Conservation (phyloP, 2,888 invertebrate species). For the Pyrrhosoma nymphula region DNA sequence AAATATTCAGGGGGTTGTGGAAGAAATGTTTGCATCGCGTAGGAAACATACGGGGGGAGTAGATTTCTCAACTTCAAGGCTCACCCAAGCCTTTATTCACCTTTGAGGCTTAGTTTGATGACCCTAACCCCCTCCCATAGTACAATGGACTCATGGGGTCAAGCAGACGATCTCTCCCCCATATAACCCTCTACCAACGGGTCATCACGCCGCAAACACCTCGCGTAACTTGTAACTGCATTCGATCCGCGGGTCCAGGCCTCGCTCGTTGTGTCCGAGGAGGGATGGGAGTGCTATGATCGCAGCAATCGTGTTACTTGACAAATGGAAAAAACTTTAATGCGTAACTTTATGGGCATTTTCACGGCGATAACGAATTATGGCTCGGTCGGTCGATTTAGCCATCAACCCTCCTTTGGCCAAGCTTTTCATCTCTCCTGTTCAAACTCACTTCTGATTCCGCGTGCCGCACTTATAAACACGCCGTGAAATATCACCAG, state of each 20-base stretch:
- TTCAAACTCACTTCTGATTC: not conserved
- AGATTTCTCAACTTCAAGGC: not conserved
- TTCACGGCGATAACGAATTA: constrained; percentile 39
- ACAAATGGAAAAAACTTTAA: not conserved
- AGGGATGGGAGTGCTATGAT: not conserved
- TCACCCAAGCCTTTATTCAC: not conserved
- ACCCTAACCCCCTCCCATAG: not conserved
- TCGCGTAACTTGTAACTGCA: not conserved
- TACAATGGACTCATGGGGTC: not conserved
- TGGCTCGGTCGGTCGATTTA: not conserved
- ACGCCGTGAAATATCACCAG: not conserved
- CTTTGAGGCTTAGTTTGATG: not conserved
- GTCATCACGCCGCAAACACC: not conserved
- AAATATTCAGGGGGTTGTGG: not conserved
- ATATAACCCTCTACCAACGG: not conserved
- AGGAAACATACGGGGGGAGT: not conserved
- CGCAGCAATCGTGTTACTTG: not conserved
- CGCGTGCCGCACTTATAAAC: too few species aligned
- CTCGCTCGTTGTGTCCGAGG: not conserved
- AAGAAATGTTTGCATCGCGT: not conserved
- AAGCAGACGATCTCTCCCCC: not conserved
- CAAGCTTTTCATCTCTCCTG: not conserved
- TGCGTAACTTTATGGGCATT: not conserved
- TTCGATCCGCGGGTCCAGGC: not conserved
- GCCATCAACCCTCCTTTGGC: not conserved